Evolutionary conservation across 2,797 vertebrate genomes (phyloP), one percentile per base, ranked within the genome.

Genomic region (Leptodactylus fallax): DNA sequence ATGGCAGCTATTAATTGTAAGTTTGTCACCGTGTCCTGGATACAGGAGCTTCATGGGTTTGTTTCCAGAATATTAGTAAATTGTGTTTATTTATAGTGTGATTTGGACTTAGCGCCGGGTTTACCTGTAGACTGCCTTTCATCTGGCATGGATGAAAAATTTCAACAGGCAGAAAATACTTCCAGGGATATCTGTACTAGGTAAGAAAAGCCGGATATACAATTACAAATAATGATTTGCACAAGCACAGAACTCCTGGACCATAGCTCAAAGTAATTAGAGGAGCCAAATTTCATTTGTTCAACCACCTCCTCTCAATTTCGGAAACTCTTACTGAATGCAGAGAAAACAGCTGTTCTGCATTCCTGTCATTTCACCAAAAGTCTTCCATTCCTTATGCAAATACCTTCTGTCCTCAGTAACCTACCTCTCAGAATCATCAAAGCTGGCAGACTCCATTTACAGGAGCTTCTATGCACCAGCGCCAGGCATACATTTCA

Each of bases 141-240:
- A 12, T 53, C 21, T 7, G 49, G 5, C 74, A 23, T 77, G 74
- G 49, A 51, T 53, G 74, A 77, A 53, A 21, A 23, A 77, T 23
- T 77, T 14, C 49, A 23, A 53, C 3, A 77, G n/a, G 21, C 74
- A 77, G 49, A 53, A 12, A 77, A 53, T 12, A 53, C 12, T 77
- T 53, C 21, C 47, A n/a, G 74, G 71, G 53, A 23, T 53, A 53
- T 23, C 47, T 53, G 72, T 49, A 72, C 71, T 4, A 8, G 36
- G 45, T 47, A 19, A 49, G 19, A 23, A 19, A 53, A 77, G 49
- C 51, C 49, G 19, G 47, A 77, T 77, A n/a, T 53, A 77, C 49
- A 77, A 77, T 77, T 77, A 77, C 49, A 77, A 77, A n/a, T 77
- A 77, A 77, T 77, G 74, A 77, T 77, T 53, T 77, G 49, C 74